Evolutionary conservation across 1,140 invertebrate genomes (phyloP).

Genomic region (Apis dorsata): DNA sequence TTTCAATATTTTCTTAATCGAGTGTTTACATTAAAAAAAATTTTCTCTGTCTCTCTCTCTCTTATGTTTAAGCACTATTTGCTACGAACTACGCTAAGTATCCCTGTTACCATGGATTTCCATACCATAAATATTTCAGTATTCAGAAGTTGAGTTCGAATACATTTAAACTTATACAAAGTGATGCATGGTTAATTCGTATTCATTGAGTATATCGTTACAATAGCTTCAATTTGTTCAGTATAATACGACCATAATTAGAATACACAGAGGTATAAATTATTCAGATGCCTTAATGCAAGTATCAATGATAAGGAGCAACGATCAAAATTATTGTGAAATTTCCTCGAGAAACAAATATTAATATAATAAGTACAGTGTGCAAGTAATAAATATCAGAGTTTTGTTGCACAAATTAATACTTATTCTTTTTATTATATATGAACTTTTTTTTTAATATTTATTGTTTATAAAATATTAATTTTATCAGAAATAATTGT

Average conservation of each 20-base stretch:
- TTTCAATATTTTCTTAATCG: too few species aligned
- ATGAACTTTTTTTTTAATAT: too few species aligned
- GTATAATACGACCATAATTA: background rate
- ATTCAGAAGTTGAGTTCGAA: background rate
- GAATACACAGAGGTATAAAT: background rate
- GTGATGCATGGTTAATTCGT: background rate
- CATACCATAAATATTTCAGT: background rate
- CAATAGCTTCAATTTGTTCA: background rate
- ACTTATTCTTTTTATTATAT: too few species aligned
- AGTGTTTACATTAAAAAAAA: too few species aligned
- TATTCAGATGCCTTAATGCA: background rate
- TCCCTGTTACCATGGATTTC: background rate
- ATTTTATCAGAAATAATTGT: too few species aligned
- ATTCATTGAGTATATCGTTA: background rate
- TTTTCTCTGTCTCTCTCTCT: background rate
- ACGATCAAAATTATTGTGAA: background rate
- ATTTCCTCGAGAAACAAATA: background rate
- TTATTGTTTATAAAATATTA: too few species aligned
- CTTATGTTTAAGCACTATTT: background rate
- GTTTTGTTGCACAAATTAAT: too few species aligned
- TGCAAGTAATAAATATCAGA: too few species aligned
- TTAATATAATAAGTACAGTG: background rate
- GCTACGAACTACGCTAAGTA: background rate
- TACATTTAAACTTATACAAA: conserved; percentile 10
- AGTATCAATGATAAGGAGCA: background rate